Evolutionary conservation across 1,140 invertebrate species (phyloP).

Genomic region (Aphelenchoides fujianensis): DNA sequence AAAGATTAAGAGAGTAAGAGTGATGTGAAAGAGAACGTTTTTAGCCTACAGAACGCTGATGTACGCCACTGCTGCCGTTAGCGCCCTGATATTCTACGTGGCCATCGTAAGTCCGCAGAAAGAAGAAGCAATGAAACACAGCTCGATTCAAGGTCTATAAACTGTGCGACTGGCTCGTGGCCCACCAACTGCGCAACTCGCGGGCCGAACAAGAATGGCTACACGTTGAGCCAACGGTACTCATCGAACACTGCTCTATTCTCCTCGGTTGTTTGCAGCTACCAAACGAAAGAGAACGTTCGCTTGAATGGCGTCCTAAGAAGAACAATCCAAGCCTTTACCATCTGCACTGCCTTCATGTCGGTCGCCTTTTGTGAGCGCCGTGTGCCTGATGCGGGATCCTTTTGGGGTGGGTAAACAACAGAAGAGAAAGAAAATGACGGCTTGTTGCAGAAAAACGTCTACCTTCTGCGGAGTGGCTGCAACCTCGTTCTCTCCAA

Average conservation of each 20-base stretch:
- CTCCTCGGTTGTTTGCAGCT: background rate
- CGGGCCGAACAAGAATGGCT: background rate
- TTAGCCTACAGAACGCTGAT: conserved; percentile 5
- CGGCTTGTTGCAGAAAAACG: background rate
- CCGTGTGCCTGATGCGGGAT: background rate
- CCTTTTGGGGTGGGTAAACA: conserved; percentile 3
- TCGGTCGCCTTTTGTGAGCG: background rate
- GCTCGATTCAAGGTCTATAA: background rate
- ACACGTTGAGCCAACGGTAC: conserved; percentile 8
- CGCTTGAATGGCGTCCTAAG: background rate
- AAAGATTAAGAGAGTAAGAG: background rate
- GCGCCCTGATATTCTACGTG: background rate
- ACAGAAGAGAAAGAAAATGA: background rate
- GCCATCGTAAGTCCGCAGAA: background rate
- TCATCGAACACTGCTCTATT: background rate
- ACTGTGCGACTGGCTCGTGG: background rate
- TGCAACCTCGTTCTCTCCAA: background rate
- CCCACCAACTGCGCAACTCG: background rate
- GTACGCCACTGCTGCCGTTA: background rate
- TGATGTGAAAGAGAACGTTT: background rate
- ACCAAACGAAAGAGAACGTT: background rate
- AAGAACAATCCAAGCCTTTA: background rate
- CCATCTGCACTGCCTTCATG: background rate
- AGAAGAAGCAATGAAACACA: background rate
- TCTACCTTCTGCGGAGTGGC: background rate